Evolutionary conservation across 1,140 invertebrate species (phyloP).

Genomic region (Meloidogyne hapla): DNA sequence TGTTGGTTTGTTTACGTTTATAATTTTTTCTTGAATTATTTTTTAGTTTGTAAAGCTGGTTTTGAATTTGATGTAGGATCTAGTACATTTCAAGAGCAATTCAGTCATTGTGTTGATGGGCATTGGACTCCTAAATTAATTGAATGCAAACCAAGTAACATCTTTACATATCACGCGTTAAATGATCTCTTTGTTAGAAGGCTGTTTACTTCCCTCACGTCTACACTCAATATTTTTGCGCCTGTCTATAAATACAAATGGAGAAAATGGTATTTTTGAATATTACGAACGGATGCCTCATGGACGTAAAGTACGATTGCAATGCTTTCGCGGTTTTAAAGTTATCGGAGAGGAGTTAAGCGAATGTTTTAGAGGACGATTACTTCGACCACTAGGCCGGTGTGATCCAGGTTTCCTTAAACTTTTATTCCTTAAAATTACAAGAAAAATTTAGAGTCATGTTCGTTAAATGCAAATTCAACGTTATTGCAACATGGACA

Average conservation of each 20-base stretch:
- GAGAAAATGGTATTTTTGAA: conserved; percentile 35
- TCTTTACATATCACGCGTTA: no score
- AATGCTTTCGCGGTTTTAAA: conserved; percentile 47
- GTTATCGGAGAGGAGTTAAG: conserved; percentile 28
- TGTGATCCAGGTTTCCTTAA: conserved; percentile 41
- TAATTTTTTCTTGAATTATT: not conserved
- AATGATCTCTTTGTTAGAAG: no score
- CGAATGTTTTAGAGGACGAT: conserved; percentile 44
- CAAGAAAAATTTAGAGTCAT: not conserved
- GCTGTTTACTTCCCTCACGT: conserved; percentile 42
- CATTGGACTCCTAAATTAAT: not conserved
- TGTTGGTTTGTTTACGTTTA: not conserved
- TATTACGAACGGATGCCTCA: conserved; percentile 34
- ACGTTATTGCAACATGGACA: conserved; percentile 27
- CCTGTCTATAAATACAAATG: not conserved
- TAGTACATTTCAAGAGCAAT: not conserved
- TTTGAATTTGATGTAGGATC: not conserved
- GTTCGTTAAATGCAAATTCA: conserved; percentile 15
- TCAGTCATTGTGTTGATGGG: not conserved
- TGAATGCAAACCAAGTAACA: not conserved
- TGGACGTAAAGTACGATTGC: conserved; percentile 30
- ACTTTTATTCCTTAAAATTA: not conserved
- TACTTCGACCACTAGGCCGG: conserved; percentile 33
- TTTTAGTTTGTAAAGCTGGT: not conserved
- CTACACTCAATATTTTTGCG: conserved; percentile 44